Evolutionary conservation across 2,113 vertebrate species (phyloP), one percentile per base, ranked within the genome.

Genomic region (Gallinago undulata): DNA sequence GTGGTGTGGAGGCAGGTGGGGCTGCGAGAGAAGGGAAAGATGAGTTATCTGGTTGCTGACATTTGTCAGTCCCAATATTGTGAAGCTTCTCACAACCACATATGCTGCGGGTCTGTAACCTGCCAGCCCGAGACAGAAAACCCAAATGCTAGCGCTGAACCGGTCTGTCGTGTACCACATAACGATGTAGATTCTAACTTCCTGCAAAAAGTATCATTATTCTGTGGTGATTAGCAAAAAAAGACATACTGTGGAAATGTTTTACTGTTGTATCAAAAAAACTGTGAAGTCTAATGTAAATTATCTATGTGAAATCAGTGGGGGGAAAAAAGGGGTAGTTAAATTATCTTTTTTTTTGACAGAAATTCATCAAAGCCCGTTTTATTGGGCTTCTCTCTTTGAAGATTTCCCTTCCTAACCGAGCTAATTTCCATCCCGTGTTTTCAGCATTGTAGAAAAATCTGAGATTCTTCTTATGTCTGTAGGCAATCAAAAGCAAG

Each of bases 91-190:
- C 28, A 7, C 27, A 37, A 5, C 7, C 23, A 6, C 62, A 24
- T 33, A 9, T 51, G 78, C 23, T 87, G 48, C 55, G 23, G 80
- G 19, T 66, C 68, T 45, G 45, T 27, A 67, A 47, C 76, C 85
- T n/a, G 66, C 15, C 10, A 89, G 69, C 47, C 14, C 2, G 13
- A 60, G 51, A 19, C 53, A 21, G 5, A 14, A 22, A 73, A 18
- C 6, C 37, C 5, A 25, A 37, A 4, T 5, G 9, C 9, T 9
- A 10, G 66, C 35, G 64, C 75, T 69, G 13, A 41, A 39, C 21
- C 1, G 0, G 74, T 22, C 68, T 39, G 53, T 28, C 68, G 0
- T 15, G 76, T 39, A 1, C 19, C 0, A 0, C 15, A 5, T 23
- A 8, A 35, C 7, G 70, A 28, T 63, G 35, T 13, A 11, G 50